Base-by-base conservation (phyloP, 2,888 invertebrate species). In the Megamerina dolium region DNA sequence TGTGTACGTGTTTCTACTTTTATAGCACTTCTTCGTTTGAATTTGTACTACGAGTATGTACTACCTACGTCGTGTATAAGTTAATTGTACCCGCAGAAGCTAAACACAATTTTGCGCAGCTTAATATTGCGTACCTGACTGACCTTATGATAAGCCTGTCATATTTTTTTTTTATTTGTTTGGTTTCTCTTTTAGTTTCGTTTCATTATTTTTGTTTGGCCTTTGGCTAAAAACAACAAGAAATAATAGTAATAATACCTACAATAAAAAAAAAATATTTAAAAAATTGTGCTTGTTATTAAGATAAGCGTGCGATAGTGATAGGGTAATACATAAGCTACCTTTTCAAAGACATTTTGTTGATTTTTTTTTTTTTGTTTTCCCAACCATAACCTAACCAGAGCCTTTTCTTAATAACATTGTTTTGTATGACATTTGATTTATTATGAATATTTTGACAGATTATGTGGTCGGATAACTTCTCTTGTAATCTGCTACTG, bases 381-480 rank as follows among this genome's bases (percentile, higher is more conserved):
- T 8, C 10, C 10, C 10, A 8, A 8, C 10, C 10, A 23, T 23
- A 8, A 8, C 10, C 6, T 23, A 8, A 8, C 8, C 23, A 8
- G 6, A 8, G 23, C 6, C 8, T 6, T 14, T 3, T 16, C 14
- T 31, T 43, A 43, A 43, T 43, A 38, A 43, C 33, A 43, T 38
- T 43, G 43, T 43, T 43, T n/a, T 38, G 38, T 38, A 38, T 43
- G 43, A 43, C 43, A 38, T 62, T 64, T 62, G 60, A 63, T 64
- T 63, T 63, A 63, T 64, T 63, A 60, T 59, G 60, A 57, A 63
- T 60, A 58, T 64, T 63, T 63, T 64, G 64, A 64, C 63, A 63
- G 64, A 63, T 64, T 64, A 63, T 60, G 60, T 61, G 58, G 43
- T 43, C n/a, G 45, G 49, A 51, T 52, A 52, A 45, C 43, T 44